phyloP scores from a whole-genome alignment of 2,888 invertebrate species.

The Byasa hedistus region DNA sequence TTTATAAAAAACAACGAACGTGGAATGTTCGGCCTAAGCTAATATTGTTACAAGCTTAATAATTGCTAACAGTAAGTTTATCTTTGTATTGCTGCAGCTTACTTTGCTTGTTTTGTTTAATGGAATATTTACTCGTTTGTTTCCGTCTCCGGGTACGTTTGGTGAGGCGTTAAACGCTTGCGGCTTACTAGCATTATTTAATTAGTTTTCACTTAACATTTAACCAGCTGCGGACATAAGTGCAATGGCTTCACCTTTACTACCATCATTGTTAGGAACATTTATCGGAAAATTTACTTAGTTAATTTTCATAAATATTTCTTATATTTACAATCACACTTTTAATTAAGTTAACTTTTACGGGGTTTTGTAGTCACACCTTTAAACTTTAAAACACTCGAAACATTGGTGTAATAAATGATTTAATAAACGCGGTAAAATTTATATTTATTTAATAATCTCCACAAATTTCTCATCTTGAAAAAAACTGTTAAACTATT shows the following conservation, averaged over 20 bases:
- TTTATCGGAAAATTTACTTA: not conserved
- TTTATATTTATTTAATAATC: too few species aligned
- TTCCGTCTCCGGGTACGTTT: slow-evolving; percentile 40
- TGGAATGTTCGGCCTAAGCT: not conserved
- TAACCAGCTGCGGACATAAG: slow-evolving; percentile 30
- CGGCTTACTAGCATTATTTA: slow-evolving; percentile 44
- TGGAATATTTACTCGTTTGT: slow-evolving; percentile 52
- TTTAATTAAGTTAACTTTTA: too few species aligned
- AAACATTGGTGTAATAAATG: too few species aligned
- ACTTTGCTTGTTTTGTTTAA: slow-evolving; percentile 49
- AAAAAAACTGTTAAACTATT: too few species aligned
- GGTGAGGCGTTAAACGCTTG: slow-evolving; percentile 44
- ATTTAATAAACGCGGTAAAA: too few species aligned
- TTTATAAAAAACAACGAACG: too few species aligned
- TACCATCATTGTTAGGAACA: slow-evolving; percentile 6
- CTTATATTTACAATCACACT: not conserved
- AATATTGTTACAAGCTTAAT: slow-evolving; percentile 3
- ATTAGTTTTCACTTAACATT: slow-evolving; percentile 43
- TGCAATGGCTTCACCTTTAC: slow-evolving; percentile 15
- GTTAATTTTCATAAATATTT: not conserved
- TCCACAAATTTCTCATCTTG: too few species aligned
- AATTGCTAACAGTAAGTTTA: slow-evolving; percentile 21
- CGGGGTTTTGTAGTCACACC: too few species aligned
- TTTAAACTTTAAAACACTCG: too few species aligned
- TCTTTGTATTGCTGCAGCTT: slow-evolving; percentile 35